Evolutionary conservation across 2,888 invertebrate species (phyloP).

Genomic region (Cosmia pyralina): DNA sequence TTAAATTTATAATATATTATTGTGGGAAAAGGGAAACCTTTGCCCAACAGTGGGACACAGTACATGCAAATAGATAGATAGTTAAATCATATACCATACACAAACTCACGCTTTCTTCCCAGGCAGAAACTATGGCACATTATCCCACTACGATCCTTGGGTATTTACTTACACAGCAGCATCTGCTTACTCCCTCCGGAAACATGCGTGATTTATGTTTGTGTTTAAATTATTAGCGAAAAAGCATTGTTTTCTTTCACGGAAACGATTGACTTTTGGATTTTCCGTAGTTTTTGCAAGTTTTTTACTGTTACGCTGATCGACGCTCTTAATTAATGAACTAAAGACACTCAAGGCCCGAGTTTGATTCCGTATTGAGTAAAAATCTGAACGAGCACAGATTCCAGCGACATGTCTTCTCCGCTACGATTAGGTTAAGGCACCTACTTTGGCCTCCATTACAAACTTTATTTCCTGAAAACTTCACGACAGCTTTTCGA

Average conservation of each 20-base stretch:
- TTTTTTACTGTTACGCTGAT: not conserved
- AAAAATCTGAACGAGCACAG: not conserved
- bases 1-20: too few relatives aligned
- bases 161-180: too few relatives aligned
- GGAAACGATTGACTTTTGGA: conserved; percentile 3
- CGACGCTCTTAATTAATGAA: conserved; percentile 4
- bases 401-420: not conserved
- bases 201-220: not conserved
- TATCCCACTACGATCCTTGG: too few relatives aligned
- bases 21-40: too few relatives aligned
- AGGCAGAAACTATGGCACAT: too few relatives aligned
- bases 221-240: not conserved
- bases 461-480: not conserved
- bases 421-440: too few relatives aligned
- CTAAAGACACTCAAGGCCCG: conserved; percentile 18
- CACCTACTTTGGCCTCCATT: too few relatives aligned
- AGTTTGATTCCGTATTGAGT: conserved; percentile 19
- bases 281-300: conserved; percentile 27
- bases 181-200: not conserved
- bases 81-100: too few relatives aligned
- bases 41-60: too few relatives aligned
- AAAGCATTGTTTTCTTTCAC: conserved; percentile 2
- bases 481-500: not conserved
- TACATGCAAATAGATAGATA: too few relatives aligned
- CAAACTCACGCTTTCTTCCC: too few relatives aligned